Conservation (phyloP, 2,797 vertebrate genomes). For the Acrossocheilus wenchowensis region DNA sequence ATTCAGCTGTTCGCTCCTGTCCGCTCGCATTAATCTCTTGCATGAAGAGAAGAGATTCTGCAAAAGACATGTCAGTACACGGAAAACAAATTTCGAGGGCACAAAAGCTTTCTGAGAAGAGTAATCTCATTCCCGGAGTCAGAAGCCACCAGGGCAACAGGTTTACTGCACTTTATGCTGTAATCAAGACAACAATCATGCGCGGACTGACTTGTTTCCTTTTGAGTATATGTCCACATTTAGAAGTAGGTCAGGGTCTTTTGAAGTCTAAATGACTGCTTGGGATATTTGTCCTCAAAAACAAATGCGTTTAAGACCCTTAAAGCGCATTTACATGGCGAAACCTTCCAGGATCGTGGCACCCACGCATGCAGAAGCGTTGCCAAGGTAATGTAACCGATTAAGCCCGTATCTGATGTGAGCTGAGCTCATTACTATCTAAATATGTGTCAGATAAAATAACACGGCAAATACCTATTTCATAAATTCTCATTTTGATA, state of each 20-base stretch:
- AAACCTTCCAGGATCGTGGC: not conserved
- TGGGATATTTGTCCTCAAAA: constrained; percentile 10
- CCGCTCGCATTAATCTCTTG: constrained; percentile 30
- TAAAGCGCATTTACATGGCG: not conserved
- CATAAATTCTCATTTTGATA: constrained; percentile 6
- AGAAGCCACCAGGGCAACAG: not conserved
- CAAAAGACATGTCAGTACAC: constrained; percentile 17
- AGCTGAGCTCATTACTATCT: constrained; percentile 34
- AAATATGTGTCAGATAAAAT: constrained; percentile 34
- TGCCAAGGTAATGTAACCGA: constrained; percentile 27
- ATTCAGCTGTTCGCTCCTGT: constrained; percentile 39
- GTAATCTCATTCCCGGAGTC: constrained; percentile 10
- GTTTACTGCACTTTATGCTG: constrained; percentile 2
- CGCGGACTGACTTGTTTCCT: not conserved
- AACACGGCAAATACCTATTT: constrained; percentile 1
- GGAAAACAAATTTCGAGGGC: constrained; percentile 10
- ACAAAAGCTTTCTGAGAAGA: constrained; percentile 28
- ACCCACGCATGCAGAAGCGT: not conserved
- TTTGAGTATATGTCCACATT: not conserved
- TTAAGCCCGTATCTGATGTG: constrained; percentile 24
- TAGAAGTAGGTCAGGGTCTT: constrained; percentile 42
- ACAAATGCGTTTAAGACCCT: constrained; percentile 1
- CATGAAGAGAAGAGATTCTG: constrained; percentile 3
- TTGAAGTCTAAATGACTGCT: constrained; percentile 29
- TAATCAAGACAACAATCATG: constrained; percentile 30